Base-by-base conservation (phyloP, 2,888 invertebrate genomes). In the Alloplasta piceator region DNA sequence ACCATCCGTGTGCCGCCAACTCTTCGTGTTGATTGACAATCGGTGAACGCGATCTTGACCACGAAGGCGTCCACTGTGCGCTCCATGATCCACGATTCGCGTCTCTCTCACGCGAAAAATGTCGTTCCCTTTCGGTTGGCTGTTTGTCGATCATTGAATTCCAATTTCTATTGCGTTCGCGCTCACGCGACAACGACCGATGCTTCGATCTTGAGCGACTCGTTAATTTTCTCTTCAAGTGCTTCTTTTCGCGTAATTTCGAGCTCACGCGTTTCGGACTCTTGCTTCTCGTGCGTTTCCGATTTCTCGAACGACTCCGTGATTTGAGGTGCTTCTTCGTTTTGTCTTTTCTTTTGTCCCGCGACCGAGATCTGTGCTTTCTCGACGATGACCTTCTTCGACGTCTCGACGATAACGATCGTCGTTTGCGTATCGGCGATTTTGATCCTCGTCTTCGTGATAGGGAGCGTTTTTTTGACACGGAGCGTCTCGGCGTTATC, bases 21-120 rank as follows among this genome's bases (percentile, higher is more conserved):
- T 83, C 86, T 5, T 89, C 87, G 38, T 67, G 82, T 9, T 78
- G 80, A 36, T 86, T 85, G 26, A 91, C 84, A 0, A 89, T 85
- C 38, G 88, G 93, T 48, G 94, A 93, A 63, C 94, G 93, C 43
- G 96, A 95, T 72, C 94, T 93, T 4, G 94, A 94, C 91, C 94
- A 94, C 43, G 94, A 93, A 6, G 94, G 94, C 1, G 93, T 92
- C 93, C 93, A 93, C 12, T 92, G 92, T 0, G 89, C 90, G 41
- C 83, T 84, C 92, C 91, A 92, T 0, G 90, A 89, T 6, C 88
- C 88, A 0, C 88, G 83, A 9, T 87, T 87, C 0, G 88, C 86
- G 4, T 87, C 83, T 12, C 83, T 82, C 4, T 86, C 87, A 0
- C 87, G 80, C 0, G 85, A 72, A 14, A 88, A 89, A n/a, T 48